Conservation (phyloP, 2,113 vertebrate genomes). For the Pterophyllum scalare region DNA sequence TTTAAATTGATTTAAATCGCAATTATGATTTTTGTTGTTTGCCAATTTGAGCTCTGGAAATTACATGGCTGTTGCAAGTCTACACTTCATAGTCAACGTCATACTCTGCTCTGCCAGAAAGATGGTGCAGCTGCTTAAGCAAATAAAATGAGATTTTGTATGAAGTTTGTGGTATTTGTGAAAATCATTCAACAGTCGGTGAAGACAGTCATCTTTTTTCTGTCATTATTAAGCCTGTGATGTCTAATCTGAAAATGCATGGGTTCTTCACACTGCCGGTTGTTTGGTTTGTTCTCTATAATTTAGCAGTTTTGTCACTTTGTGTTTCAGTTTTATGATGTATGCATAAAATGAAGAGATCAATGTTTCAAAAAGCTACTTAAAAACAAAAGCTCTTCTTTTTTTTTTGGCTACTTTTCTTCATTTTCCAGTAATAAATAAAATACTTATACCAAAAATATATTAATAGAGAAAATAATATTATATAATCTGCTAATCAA, state of each 20-base stretch:
- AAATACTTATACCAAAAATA: not conserved
- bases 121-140: slow-evolving; percentile 14
- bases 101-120: not conserved
- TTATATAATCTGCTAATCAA: not conserved
- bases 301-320: not conserved
- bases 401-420: not conserved
- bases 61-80: not conserved
- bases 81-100: slow-evolving; percentile 12
- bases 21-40: slow-evolving; percentile 41
- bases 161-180: not conserved
- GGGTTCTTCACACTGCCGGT: not conserved
- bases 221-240: not conserved
- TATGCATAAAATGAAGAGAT: not conserved
- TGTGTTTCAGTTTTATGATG: not conserved
- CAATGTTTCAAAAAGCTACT: not conserved
- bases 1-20: not conserved
- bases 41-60: slow-evolving; percentile 11
- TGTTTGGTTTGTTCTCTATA: not conserved
- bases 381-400: not conserved
- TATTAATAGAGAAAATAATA: not conserved
- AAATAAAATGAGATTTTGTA: slow-evolving; percentile 1
- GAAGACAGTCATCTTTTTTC: not conserved
- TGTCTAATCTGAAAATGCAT: not conserved
- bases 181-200: not conserved
- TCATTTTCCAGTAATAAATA: not conserved